Evolutionary conservation across 2,797 vertebrate species (phyloP), one percentile per base, ranked within the genome.

Genomic region (Chaetophractus vellerosus): DNA sequence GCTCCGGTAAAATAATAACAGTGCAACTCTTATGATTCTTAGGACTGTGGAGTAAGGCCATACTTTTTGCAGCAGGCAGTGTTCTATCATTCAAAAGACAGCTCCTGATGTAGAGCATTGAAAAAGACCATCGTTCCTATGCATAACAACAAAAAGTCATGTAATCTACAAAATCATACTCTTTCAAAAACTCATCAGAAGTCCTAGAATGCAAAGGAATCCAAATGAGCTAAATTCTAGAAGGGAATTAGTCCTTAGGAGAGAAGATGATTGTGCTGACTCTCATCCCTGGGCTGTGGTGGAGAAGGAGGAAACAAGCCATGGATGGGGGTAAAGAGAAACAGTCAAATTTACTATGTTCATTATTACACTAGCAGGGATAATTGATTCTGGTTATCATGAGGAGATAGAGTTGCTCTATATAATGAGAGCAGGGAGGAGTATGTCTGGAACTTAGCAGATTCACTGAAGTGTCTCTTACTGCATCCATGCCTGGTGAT

Each of bases 51-150:
- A 76, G 33, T 82, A 41, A 86, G 23, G n/a, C 71, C 50, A 74
- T 36, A 57, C 63, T 84, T 61, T 36, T 16, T 16, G 57, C 33
- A 88, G 45, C 64, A 93, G 18, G 63, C 28, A 61, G 72, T 2
- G 9, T 48, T 88, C 88, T 95, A 55, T 48, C 28, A 76, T 64
- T 90, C 69, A 59, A 59, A 94, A 94, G 76, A 86, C 80, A 76
- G 26, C 90, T 86, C 23, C 41, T 92, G 23, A 92, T 71, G 23
- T 45, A 88, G 36, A 64, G 1, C n/a, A 59, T 59, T 86, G n/a
- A 52, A 90, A n/a, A n/a, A n/a, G n/a, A n/a, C 57, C 10, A 33
- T 76, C 19, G 48, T 78, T 72, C 24, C 18, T 38, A 83, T 31
- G 24, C 28, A 24, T 82, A 78, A 90, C 5, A 87, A 80, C 24